A percentile compares a stretch with the other conserved stretches of the same genome.
Evolutionary conservation across 1,140 invertebrate genomes (phyloP).

Genomic region (Lucilia sericata): DNA sequence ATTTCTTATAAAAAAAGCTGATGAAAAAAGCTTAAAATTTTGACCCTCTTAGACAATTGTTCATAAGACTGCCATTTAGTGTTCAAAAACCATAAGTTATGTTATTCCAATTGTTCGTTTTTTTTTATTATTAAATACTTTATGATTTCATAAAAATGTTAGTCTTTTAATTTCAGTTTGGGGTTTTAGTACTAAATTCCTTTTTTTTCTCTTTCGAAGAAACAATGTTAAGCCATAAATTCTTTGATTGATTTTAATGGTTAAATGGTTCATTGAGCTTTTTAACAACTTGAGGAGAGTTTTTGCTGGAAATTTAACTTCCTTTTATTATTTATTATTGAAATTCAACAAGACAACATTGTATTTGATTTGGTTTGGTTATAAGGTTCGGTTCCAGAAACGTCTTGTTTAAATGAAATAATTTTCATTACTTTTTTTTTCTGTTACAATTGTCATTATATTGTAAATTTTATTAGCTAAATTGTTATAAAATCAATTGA

Average conservation of each 20-base stretch:
- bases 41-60: not conserved
- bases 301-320: not conserved
- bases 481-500: slow-evolving; percentile 16
- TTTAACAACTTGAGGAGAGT: not conserved
- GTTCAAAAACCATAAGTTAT: slow-evolving; percentile 18
- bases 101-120: not conserved
- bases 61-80: not conserved
- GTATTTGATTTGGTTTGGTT: not conserved
- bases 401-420: not conserved
- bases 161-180: not conserved
- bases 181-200: not conserved
- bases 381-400: too few relatives aligned
- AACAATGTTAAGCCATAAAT: slow-evolving; percentile 44
- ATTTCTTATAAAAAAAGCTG: not conserved
- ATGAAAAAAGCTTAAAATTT: slow-evolving; percentile 2
- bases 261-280: slow-evolving; percentile 46
- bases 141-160: slow-evolving; percentile 40
- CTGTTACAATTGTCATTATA: not conserved
- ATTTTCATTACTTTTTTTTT: not conserved
- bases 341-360: not conserved
- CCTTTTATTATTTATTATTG: slow-evolving; percentile 23
- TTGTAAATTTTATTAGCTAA: slow-evolving; percentile 10
- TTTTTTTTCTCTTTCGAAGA: not conserved
- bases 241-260: slow-evolving; percentile 47
- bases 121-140: slow-evolving; percentile 35